These are phyloP conservation scores for Heteractis magnifica DNA, from an alignment of 92 coral and sea anemone genomes.

Conservation along the genomic window DNA sequence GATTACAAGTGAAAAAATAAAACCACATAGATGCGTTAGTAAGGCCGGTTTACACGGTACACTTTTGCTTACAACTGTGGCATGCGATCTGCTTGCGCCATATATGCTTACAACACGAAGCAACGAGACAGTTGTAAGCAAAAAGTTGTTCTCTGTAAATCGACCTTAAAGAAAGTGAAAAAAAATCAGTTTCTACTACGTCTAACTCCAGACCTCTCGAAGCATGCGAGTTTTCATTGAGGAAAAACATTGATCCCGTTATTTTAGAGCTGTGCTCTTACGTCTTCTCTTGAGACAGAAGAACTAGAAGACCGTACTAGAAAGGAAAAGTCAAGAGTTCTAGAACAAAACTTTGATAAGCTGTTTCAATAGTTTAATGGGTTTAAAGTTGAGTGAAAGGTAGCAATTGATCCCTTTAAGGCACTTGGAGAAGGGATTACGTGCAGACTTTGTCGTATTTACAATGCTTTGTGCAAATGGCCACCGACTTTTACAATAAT, in stretches of 20 bases:
- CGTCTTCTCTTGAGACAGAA: background rate
- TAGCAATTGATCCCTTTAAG: background rate
- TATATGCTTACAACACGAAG: no score
- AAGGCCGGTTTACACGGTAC: no score
- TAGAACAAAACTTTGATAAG: background rate
- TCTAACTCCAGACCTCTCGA: background rate
- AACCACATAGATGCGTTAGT: no score
- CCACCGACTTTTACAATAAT: background rate
- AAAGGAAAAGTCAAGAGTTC: background rate
- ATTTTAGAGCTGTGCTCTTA: background rate
- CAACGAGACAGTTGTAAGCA: no score
- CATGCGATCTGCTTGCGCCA: no score
- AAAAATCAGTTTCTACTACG: background rate
- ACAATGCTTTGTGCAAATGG: background rate
- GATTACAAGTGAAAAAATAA: no score
- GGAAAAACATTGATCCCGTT: background rate
- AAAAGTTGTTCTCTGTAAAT: no score
- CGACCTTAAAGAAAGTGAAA: background rate
- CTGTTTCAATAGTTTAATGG: slow-evolving; percentile 7
- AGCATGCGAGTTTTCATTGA: background rate
- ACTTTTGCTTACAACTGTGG: no score
- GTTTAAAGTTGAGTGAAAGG: background rate
- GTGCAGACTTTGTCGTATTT: background rate
- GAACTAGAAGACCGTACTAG: background rate
- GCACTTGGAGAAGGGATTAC: background rate